Conservation (phyloP, 2,113 vertebrate genomes). For the Syrmaticus mikado region DNA sequence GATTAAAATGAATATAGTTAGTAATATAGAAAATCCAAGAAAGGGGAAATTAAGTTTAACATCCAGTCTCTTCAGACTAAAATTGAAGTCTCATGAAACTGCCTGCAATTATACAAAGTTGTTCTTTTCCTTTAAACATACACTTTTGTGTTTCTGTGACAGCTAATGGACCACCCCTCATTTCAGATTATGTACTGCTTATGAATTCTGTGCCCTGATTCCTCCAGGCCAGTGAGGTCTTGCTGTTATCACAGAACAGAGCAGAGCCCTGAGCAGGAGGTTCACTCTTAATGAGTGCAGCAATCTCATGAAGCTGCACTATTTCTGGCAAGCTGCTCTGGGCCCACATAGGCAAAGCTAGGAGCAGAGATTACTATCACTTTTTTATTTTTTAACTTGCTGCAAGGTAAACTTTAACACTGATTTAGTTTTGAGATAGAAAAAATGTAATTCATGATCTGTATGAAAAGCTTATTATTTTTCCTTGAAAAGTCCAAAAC, state of each 20-base stretch:
- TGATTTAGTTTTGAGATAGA: background rate
- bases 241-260: background rate
- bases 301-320: background rate
- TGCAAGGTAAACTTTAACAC: background rate
- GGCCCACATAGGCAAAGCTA: background rate
- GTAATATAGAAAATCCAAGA: background rate
- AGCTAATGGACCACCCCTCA: background rate
- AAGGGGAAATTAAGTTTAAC: background rate
- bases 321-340: background rate
- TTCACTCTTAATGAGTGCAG: accelerated
- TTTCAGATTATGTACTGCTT: background rate
- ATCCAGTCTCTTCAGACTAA: background rate
- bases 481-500: background rate
- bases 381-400: background rate
- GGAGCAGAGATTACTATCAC: background rate
- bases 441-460: background rate
- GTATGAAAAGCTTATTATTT: background rate
- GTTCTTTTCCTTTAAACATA: background rate
- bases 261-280: background rate
- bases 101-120: background rate
- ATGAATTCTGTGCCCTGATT: background rate
- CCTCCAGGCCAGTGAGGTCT: background rate
- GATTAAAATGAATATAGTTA: conserved; percentile 21
- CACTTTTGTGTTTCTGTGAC: background rate
- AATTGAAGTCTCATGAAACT: background rate